Base-by-base conservation (phyloP, 1,140 invertebrate genomes). In the Ladona fulva region DNA sequence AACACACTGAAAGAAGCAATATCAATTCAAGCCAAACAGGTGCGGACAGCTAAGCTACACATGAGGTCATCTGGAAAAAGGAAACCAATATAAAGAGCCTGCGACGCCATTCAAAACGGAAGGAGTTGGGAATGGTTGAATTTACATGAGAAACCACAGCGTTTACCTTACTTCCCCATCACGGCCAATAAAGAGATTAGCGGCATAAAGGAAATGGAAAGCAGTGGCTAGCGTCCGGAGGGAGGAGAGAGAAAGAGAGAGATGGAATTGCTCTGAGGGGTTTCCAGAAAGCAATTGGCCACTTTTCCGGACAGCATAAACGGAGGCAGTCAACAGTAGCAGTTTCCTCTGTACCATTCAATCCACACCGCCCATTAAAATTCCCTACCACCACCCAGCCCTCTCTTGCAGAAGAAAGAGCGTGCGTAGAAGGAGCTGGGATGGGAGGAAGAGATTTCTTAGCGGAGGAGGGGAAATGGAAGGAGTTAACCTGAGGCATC, bases 241-340 rank as follows among this genome's bases (percentile, higher is more conserved):
- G 52, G 52, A 66, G 52, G 52, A 3, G 52, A 22, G 44, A 52
- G 44, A 52, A 52, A 52, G 44, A 19, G 44, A 52, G 52, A 66
- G n/a, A 66, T 66, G 52, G 52, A 66, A 66, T 66, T 66, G 44
- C 44, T 52, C 44, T 11, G 19, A 19, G 52, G 52, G 52, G 52
- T 12, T 22, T 66, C 52, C 52, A 66, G 52, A 22, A 66, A 66
- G 52, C 52, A 66, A 66, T 16, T 66, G 52, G 52, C 52, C 52
- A 66, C 52, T 66, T 66, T 66, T 66, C 52, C 52, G 52, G 52
- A 66, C 52, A 66, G 52, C n/a, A 66, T 66, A 66, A 66, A 66
- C 52, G 52, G 52, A 66, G 52, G 52, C 52, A 66, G 52, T 66
- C 52, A 66, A 66, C 52, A 22, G 52, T 66, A 66, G 52, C 52